Percentiles rank a stretch among this genome's conserved stretches.
These are phyloP conservation scores for Drosophila macrothrix DNA, from an alignment of 2,888 invertebrate genomes.

Conservation along the genomic window DNA sequence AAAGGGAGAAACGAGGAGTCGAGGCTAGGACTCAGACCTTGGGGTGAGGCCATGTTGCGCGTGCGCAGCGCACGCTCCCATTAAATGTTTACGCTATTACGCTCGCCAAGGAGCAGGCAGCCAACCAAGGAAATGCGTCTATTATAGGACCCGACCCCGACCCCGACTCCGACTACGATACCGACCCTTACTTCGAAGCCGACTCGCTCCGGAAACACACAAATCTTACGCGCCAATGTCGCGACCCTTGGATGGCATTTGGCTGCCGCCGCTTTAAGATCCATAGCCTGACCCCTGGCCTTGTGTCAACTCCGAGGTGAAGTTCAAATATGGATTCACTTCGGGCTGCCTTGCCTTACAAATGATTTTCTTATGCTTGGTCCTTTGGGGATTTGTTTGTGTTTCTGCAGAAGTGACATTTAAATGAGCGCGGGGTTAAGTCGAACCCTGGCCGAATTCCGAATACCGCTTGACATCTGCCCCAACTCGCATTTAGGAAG, in stretches of 20 bases:
- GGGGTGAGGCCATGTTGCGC: conserved; percentile 72
- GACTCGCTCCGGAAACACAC: conserved; percentile 62
- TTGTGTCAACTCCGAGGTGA: conserved; percentile 31
- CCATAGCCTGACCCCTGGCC: conserved; percentile 39
- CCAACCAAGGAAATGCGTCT: conserved; percentile 35
- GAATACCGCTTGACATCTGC: conserved; percentile 71
- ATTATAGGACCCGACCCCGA: conserved; percentile 36
- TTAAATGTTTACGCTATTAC: conserved; percentile 74
- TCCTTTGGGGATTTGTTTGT: conserved; percentile 70
- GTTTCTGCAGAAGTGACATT: conserved; percentile 69
- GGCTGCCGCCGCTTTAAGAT: conserved; percentile 47
- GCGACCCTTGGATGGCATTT: conserved; percentile 66
- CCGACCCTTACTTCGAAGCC: conserved; percentile 22
- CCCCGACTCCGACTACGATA: background rate
- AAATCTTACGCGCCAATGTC: conserved; percentile 76
- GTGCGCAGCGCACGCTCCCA: conserved; percentile 78
- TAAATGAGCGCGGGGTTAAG: conserved; percentile 64
- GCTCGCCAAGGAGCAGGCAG: conserved; percentile 37
- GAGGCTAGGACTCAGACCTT: conserved; percentile 18
- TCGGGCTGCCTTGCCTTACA: conserved; percentile 39
- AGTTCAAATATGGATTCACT: conserved; percentile 46
- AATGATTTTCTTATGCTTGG: conserved; percentile 70
- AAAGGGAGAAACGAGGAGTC: conserved; percentile 32
- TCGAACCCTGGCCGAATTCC: conserved; percentile 7
- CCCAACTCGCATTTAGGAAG: conserved; percentile 53